These are phyloP conservation scores for Salvelinus sp. DNA, from an alignment of 2,113 vertebrate species.

Conservation along the genomic window DNA sequence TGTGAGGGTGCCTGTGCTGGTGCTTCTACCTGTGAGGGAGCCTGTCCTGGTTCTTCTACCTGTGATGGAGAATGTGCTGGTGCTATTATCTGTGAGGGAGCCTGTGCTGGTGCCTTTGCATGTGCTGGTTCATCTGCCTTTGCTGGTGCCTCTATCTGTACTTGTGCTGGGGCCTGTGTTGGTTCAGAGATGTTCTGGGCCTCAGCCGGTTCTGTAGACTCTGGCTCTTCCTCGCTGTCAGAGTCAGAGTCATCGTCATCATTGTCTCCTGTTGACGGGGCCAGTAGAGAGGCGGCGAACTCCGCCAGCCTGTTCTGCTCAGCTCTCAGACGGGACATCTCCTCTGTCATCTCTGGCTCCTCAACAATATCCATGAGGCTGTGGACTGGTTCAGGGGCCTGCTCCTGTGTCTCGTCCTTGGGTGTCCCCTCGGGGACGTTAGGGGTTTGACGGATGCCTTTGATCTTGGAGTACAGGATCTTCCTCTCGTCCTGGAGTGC, in stretches of 20 bases:
- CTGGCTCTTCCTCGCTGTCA: conserved; percentile 41
- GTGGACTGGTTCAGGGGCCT: background rate
- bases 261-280: conserved; percentile 22
- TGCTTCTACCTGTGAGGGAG: too few relatives aligned
- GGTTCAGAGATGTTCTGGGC: background rate
- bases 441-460: conserved; percentile 71
- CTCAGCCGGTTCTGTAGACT: background rate
- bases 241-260: conserved; percentile 12
- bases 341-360: conserved; percentile 55
- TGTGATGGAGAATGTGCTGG: too few relatives aligned
- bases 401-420: conserved; percentile 37
- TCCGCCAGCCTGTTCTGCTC: conserved; percentile 76
- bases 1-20: too few relatives aligned
- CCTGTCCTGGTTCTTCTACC: too few relatives aligned
- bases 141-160: background rate
- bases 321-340: conserved; percentile 55
- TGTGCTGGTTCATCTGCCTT: conserved; percentile 5
- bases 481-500: conserved; percentile 91
- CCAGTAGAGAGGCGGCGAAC: conserved; percentile 76
- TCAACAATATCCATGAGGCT: conserved; percentile 15
- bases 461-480: conserved; percentile 88
- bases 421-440: background rate
- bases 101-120: background rate
- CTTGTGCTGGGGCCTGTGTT: background rate
- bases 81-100: too few relatives aligned